Evolutionary conservation across 1,140 invertebrate genomes (phyloP), one percentile per base, ranked within the genome.

Genomic region (Zaprionus inermis): DNA sequence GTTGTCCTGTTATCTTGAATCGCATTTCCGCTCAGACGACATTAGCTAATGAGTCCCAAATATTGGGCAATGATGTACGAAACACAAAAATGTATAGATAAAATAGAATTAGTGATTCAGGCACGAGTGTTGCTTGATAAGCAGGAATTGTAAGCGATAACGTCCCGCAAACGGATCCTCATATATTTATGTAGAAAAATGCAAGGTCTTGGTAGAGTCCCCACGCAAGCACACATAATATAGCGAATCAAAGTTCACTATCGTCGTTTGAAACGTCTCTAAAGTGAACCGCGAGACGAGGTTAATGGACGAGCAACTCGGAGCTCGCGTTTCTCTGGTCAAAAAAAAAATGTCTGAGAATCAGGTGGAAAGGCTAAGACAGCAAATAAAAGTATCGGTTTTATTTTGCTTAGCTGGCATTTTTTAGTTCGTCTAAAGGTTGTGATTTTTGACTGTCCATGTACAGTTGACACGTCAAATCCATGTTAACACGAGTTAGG

Each of bases 391-490:
- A 32, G 41, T 36, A 34, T 55, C 16, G 22, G 63, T 70, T 70
- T 74, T 41, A 11, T 63, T 14, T 7, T 30, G 30, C 51, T 46
- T 49, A 30, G 51, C 16, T 24, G 20, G 5, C 44, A 54, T 30
- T 30, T 49, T 49, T 22, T 11, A n/a, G 9, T 7, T 12, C 44
- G 44, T 10, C 18, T 49, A 22, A 49, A 49, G 44, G 44, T 49
- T 49, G 44, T 49, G 18, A 49, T 22, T 49, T 22, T 51, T 54
- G n/a, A 32, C 16, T 18, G 41, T 18, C 64, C 60, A 56, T 58
- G 72, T 74, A 74, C 72, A 74, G 72, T 74, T 34, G 58, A 18
- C 54, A 51, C 32, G 66, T 70, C 14, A 38, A 74, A 74, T 57
- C 44, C 66, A 57, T 30, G 71, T 61, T 46, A 68, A 49, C 57